Conservation (phyloP, 1,140 invertebrate genomes). For the Drosophila saltans region DNA sequence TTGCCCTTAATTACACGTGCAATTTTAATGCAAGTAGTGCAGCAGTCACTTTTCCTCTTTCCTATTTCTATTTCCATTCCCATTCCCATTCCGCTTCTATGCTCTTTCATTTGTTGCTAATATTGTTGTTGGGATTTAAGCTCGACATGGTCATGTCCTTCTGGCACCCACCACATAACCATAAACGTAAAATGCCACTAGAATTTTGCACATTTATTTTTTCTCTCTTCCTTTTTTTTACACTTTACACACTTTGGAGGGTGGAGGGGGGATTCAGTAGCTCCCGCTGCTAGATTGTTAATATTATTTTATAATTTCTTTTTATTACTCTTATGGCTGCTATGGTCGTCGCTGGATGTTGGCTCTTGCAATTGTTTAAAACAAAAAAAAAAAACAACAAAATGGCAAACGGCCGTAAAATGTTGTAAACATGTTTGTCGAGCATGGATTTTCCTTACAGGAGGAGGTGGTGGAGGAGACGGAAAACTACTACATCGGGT, state of each 20-base stretch:
- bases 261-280: slow-evolving; percentile 35
- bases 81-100: not conserved
- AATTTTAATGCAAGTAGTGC: slow-evolving; percentile 55
- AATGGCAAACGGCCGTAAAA: slow-evolving; percentile 22
- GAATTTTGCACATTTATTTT: slow-evolving; percentile 24
- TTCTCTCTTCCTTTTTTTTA: not conserved
- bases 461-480: not conserved
- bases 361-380: slow-evolving; percentile 32
- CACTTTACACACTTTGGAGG: slow-evolving; percentile 47
- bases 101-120: slow-evolving; percentile 48
- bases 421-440: slow-evolving; percentile 52
- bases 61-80: not conserved
- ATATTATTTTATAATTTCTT: slow-evolving; percentile 80
- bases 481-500: slow-evolving; percentile 36
- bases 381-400: slow-evolving; percentile 17
- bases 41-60: slow-evolving; percentile 24
- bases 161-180: slow-evolving; percentile 61
- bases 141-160: slow-evolving; percentile 21
- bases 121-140: slow-evolving; percentile 39
- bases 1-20: slow-evolving; percentile 63
- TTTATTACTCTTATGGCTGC: slow-evolving; percentile 52
- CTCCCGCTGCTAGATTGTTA: slow-evolving; percentile 62
- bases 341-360: not conserved
- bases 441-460: slow-evolving; percentile 7
- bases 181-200: slow-evolving; percentile 69